These are phyloP conservation scores for Heliornis fulica DNA, from an alignment of 2,113 vertebrate genomes.

Conservation along the genomic window DNA sequence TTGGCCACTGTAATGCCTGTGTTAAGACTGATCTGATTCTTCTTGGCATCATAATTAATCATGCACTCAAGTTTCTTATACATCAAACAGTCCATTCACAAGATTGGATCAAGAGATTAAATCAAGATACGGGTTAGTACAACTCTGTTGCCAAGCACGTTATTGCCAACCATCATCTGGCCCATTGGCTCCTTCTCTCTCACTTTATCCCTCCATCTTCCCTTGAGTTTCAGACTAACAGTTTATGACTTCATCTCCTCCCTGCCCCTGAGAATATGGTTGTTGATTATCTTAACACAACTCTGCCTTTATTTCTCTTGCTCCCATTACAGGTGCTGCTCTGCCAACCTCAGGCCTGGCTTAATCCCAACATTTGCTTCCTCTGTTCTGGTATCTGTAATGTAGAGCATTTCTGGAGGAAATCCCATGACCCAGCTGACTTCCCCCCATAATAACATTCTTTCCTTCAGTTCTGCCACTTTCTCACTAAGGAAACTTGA, in stretches of 20 bases:
- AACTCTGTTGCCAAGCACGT: not conserved
- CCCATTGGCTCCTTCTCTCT: not conserved
- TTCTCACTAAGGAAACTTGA: not conserved
- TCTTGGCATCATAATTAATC: not conserved
- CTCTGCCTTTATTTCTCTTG: not conserved
- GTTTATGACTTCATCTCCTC: conserved; percentile 20
- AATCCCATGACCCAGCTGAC: not conserved
- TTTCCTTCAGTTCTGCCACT: not conserved
- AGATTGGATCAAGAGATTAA: not conserved
- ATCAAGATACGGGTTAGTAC: not conserved
- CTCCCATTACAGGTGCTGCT: not conserved
- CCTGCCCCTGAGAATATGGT: not conserved
- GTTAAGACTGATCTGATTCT: not conserved
- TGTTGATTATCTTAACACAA: not conserved
- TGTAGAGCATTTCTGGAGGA: conserved; percentile 26
- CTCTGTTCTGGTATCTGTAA: not conserved
- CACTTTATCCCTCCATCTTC: conserved; percentile 37
- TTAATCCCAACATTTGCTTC: not conserved
- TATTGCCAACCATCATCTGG: not conserved
- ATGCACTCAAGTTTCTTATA: not conserved
- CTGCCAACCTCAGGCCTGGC: conserved; percentile 16
- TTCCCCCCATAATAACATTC: not conserved
- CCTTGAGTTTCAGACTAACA: conserved; percentile 16
- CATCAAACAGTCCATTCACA: not conserved
- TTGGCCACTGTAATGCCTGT: not conserved